Evolutionary conservation across 2,888 invertebrate genomes (phyloP).

Genomic region (Heliconius aoede): DNA sequence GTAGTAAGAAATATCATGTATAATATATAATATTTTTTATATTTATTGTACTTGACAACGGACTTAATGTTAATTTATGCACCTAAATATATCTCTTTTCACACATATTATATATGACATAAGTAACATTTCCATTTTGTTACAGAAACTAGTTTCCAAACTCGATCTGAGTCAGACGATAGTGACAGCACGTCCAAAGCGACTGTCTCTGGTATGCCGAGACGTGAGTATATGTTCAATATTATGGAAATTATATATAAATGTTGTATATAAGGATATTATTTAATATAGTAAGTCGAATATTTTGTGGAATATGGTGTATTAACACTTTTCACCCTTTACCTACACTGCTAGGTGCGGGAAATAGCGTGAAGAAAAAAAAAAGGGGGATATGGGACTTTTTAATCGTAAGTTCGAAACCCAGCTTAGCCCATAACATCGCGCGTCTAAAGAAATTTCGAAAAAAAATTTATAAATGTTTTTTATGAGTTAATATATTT

Average conservation of each 20-base stretch:
- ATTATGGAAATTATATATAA: not conserved
- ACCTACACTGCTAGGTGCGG: too few relatives aligned
- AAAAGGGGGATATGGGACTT: not conserved
- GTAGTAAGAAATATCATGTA: too few relatives aligned
- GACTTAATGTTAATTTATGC: too few relatives aligned
- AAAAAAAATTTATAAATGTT: too few relatives aligned
- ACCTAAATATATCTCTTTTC: not conserved
- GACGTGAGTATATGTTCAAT: constrained; percentile 64
- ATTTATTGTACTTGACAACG: too few relatives aligned
- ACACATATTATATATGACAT: not conserved
- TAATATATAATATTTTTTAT: too few relatives aligned
- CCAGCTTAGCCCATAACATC: not conserved
- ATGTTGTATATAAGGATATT: not conserved
- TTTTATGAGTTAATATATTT: too few relatives aligned
- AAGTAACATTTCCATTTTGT: constrained; percentile 45
- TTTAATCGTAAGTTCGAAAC: not conserved
- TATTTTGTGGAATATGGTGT: too few relatives aligned
- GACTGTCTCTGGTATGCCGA: constrained; percentile 69
- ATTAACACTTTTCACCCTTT: too few relatives aligned
- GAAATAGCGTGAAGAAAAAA: too few relatives aligned
- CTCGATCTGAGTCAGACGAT: constrained; percentile 79
- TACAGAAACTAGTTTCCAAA: constrained; percentile 80
- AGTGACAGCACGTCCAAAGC: constrained; percentile 81
- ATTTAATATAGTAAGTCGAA: not conserved
- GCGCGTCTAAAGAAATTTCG: too few relatives aligned